Evolutionary conservation across 2,888 invertebrate species (phyloP), one percentile per base, ranked within the genome.

Genomic region (Pollenia angustigena): DNA sequence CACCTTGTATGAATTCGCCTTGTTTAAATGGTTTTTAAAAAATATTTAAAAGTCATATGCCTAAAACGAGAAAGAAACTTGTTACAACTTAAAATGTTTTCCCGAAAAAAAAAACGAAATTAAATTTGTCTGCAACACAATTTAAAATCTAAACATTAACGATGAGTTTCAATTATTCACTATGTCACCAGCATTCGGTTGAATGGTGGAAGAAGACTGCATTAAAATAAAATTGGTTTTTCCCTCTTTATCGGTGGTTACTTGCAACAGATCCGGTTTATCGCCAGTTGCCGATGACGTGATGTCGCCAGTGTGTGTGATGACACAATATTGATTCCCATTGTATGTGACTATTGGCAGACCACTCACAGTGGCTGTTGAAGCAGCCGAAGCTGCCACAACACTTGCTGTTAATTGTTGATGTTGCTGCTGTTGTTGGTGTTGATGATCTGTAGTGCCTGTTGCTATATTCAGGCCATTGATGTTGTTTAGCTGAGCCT

Each of bases 341-440:
- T 92, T 92, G 85, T 92, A 92, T 88, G 92, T 91, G 89, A 92
- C 92, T 84, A 92, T 91, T 83, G 92, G 92, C 88, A 92, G 89
- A 68, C 88, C 89, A 87, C 89, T 88, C 23, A 88, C 88, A 86
- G 88, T 69, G 32, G 78, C 66, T 50, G 87, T 56, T 76, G 85
- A 48, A 11, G 79, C 85, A 6, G 81, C 82, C 11, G 79, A 60
- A 23, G 81, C 85, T 44, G 84, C 62, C n/a, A 85, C 81, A 52
- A 84, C 81, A 64, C 40, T 80, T 44, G 81, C 80, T 64, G 84
- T 71, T 11, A 85, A 64, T 50, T 85, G 87, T 32, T 84, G 80
- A 56, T 88, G 87, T 8, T 88, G 79, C 14, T 84, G 80, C 16
- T 87, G 87, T 12, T 88, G 84, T n/a, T 81, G 81, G 4, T 83